A percentile compares a stretch with the other conserved stretches of the same genome.
Conservation (phyloP, 1,140 invertebrate species). For the Zaprionus capensis region DNA sequence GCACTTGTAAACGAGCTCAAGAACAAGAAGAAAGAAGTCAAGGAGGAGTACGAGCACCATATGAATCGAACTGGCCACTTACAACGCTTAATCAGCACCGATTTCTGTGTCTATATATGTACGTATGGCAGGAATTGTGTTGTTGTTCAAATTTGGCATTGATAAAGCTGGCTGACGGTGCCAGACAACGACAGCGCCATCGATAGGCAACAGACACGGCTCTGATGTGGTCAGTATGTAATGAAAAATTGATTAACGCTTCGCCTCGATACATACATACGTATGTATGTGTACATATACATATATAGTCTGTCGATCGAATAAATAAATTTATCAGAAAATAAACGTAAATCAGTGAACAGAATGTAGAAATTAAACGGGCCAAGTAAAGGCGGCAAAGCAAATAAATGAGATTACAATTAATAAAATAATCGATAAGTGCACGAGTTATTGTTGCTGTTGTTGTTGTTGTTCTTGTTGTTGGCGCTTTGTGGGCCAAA, state of each 20-base stretch:
- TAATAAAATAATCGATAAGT: conserved; percentile 83
- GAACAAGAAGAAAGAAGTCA: conserved; percentile 30
- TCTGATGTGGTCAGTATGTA: conserved; percentile 64
- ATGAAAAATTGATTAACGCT: conserved; percentile 79
- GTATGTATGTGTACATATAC: not conserved
- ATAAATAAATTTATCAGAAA: conserved; percentile 80
- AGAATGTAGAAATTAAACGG: conserved; percentile 47
- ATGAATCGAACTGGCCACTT: conserved; percentile 38
- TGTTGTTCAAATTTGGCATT: conserved; percentile 66
- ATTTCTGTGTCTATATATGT: conserved; percentile 39
- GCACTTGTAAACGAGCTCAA: conserved; percentile 55
- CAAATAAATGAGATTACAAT: conserved; percentile 81
- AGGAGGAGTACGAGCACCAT: conserved; percentile 11
- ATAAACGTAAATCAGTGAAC: conserved; percentile 76
- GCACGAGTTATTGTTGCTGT: conserved; percentile 25
- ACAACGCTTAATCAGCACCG: conserved; percentile 60
- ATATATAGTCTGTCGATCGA: conserved; percentile 43
- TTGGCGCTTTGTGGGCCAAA: conserved; percentile 55
- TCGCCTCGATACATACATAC: not conserved
- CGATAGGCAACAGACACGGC: conserved; percentile 23
- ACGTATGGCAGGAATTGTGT: conserved; percentile 26
- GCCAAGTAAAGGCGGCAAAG: conserved; percentile 42
- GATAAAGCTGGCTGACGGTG: conserved; percentile 60
- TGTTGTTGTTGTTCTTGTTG: not conserved
- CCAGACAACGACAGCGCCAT: conserved; percentile 38